Conservation (phyloP, 2,888 invertebrate genomes). For the Andrena bucephala region DNA sequence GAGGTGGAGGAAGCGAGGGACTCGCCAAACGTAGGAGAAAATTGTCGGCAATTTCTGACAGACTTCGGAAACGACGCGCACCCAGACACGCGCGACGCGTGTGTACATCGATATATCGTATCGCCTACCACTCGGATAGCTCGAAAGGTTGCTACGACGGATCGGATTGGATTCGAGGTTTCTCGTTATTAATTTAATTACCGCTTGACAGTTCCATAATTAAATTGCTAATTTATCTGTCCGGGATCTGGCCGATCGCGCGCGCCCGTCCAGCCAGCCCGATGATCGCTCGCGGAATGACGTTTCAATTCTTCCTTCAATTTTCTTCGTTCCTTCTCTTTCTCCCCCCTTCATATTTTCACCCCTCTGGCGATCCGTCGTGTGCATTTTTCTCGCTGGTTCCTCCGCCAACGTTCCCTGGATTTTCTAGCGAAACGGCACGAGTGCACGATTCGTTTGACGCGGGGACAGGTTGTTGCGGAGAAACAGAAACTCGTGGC, state of each 20-base stretch:
- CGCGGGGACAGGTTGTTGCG: too few species aligned
- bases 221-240: constrained; percentile 84
- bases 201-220: constrained; percentile 84
- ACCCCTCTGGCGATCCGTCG: constrained; percentile 2
- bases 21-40: constrained; percentile 35
- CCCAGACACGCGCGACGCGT: neutral
- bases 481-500: neutral
- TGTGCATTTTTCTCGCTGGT: constrained; percentile 37
- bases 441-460: constrained; percentile 29
- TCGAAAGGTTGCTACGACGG: constrained; percentile 80
- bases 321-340: constrained; percentile 53
- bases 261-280: constrained; percentile 65
- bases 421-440: constrained; percentile 23
- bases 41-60: constrained; percentile 57
- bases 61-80: constrained; percentile 43
- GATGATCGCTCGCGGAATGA: constrained; percentile 79
- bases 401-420: constrained; percentile 32
- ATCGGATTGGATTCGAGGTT: constrained; percentile 81
- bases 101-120: constrained; percentile 62
- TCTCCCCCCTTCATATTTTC: constrained; percentile 18
- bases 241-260: constrained; percentile 78
- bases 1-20: constrained; percentile 3
- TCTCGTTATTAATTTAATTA: constrained; percentile 85
- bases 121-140: constrained; percentile 56
- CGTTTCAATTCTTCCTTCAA: constrained; percentile 80